Evolutionary conservation across 2,888 invertebrate species (phyloP), one percentile per base, ranked within the genome.

Genomic region (Andricus quercusramuli): DNA sequence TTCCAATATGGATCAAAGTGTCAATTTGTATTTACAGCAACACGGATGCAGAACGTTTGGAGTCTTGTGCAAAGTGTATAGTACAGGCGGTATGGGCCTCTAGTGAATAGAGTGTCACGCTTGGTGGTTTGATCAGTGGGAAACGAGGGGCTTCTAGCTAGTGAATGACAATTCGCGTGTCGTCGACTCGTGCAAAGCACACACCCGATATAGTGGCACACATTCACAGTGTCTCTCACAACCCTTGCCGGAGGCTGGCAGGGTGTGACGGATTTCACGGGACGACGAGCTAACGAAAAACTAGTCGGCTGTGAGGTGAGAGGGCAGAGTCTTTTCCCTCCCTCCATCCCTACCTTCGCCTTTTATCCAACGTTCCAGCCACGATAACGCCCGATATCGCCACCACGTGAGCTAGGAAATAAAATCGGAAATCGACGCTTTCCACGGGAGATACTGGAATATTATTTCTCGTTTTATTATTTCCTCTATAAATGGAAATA

Each of bases 271-370:
- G 90, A 91, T 91, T 91, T 91, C 88, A 91, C 90, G 91, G 90
- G 89, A 90, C 89, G 89, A 85, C 89, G 90, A 90, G 90, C 91
- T 91, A 91, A 91, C 91, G 90, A 91, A 91, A 91, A 91, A 91
- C 90, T 90, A 91, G 90, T 90, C 90, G 90, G 89, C 89, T 90
- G 91, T 91, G 89, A 90, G 89, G 88, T 88, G 90, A 89, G 88
- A 89, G 89, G 88, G 88, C 88, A 88, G 86, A 88, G 86, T 86
- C 87, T 85, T 68, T 78, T 56, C 65, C 51, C 66, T 62, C 67
- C 64, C 62, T 66, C 64, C 20, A 76, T 79, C 65, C 66, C 44
- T 44, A 56, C 70, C 82, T 62, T 78, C 79, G 62, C 82, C 85
- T 85, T 85, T 85, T 79, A 82, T 81, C 64, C 78, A 81, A 64